Evolutionary conservation across 2,888 invertebrate genomes (phyloP).

Genomic region (Ctena decussata): DNA sequence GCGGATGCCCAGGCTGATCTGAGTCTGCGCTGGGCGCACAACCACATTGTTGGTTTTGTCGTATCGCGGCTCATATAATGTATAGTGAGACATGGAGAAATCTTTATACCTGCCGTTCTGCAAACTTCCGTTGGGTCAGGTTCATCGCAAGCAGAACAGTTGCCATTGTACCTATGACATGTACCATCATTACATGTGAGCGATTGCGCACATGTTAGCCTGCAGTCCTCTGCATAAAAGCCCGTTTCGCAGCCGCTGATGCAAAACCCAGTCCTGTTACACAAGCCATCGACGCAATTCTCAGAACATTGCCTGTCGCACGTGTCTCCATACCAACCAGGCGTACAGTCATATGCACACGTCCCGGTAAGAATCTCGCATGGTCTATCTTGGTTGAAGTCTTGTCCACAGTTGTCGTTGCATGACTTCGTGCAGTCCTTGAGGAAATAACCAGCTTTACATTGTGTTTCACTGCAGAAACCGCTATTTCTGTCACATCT

Average conservation of each 20-base stretch:
- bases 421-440: constrained; percentile 29
- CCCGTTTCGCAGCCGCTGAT: constrained; percentile 35
- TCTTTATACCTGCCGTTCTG: constrained; percentile 56
- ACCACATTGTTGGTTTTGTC: too few species aligned
- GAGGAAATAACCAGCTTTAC: constrained; percentile 36
- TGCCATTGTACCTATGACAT: constrained; percentile 38
- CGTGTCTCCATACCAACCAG: constrained; percentile 43
- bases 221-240: constrained; percentile 43
- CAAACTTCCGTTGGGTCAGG: constrained; percentile 39
- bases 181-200: constrained; percentile 46
- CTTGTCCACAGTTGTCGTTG: constrained; percentile 34
- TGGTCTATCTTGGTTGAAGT: constrained; percentile 2
- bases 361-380: constrained; percentile 42
- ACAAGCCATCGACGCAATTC: constrained; percentile 34
- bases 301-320: constrained; percentile 35
- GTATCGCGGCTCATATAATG: too few species aligned
- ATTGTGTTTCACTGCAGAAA: constrained; percentile 16
- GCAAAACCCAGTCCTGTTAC: constrained; percentile 49
- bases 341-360: constrained; percentile 41
- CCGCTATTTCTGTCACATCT: constrained; percentile 33
- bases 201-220: constrained; percentile 9
- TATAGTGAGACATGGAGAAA: too few species aligned
- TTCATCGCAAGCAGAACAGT: constrained; percentile 41
- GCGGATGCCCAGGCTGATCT: too few species aligned
- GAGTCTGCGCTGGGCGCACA: too few species aligned